Conservation (phyloP, 2,797 vertebrate species). For the Kryptolebias ocellatus region DNA sequence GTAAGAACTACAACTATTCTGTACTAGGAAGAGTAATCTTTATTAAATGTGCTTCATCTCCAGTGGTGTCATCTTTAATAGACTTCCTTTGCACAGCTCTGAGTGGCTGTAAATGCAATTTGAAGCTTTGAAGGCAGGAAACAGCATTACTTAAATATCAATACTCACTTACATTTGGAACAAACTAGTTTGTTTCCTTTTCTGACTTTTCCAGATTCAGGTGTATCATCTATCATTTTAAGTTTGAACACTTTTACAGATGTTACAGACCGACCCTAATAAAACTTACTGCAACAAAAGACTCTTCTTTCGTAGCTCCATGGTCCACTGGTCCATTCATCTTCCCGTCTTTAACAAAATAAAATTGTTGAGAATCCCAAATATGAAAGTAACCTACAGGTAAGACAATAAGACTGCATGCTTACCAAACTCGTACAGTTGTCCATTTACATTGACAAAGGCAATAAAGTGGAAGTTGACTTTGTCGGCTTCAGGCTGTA, state of each 20-base stretch:
- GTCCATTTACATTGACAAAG: conserved; percentile 89
- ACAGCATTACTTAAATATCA: neutral
- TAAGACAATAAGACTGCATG: neutral
- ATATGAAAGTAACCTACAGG: neutral
- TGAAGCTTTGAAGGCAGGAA: neutral
- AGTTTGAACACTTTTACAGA: no score
- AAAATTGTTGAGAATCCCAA: neutral
- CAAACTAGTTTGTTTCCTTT: neutral
- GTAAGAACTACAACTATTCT: no score
- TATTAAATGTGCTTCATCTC: neutral
- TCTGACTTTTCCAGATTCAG: no score
- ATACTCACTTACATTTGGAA: neutral
- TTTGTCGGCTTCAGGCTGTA: conserved; percentile 88
- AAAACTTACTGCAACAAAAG: conserved; percentile 85
- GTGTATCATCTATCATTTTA: neutral
- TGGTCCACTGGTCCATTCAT: conserved; percentile 90
- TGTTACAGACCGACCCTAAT: neutral
- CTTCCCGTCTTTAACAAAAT: conserved; percentile 86
- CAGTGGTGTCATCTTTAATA: neutral
- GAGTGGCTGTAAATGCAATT: neutral
- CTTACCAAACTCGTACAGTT: conserved; percentile 94
- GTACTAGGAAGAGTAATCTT: neutral
- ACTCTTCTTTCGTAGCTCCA: conserved; percentile 85
- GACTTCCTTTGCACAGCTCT: neutral
- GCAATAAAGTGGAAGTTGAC: conserved; percentile 96